Evolutionary conservation across 2,888 invertebrate genomes (phyloP).

Genomic region (Campoplex capitator): DNA sequence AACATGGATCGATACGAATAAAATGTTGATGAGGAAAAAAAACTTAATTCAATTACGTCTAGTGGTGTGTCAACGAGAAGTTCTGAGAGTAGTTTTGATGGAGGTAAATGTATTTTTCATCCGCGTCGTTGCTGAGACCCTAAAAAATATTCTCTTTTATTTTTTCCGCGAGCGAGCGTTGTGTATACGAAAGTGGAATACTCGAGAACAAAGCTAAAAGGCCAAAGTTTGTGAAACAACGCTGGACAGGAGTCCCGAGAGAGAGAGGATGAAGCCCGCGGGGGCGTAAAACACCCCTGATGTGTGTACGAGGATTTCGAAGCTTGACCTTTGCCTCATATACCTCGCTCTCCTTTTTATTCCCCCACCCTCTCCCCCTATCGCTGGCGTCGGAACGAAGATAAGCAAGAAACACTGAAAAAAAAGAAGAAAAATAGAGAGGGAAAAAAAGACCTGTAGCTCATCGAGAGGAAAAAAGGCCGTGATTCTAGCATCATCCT

Average conservation of each 20-base stretch:
- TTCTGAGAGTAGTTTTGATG: background rate
- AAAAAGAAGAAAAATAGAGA: conserved; percentile 7
- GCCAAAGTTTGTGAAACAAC: conserved; percentile 45
- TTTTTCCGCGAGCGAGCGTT: background rate
- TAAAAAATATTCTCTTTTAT: background rate
- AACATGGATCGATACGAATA: background rate
- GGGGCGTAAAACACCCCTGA: conserved; percentile 32
- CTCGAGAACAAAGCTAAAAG: conserved; percentile 16
- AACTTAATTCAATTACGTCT: background rate
- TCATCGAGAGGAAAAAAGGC: background rate
- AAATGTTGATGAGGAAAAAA: background rate
- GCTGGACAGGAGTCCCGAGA: conserved; percentile 44
- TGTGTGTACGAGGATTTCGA: conserved; percentile 41
- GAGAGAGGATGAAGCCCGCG: conserved; percentile 34
- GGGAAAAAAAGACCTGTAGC: conserved; percentile 24
- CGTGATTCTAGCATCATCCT: conserved; percentile 59
- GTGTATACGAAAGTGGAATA: background rate
- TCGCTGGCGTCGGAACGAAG: background rate
- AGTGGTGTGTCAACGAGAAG: background rate
- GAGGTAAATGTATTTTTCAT: background rate
- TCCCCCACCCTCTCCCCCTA: background rate
- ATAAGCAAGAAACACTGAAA: conserved; percentile 5
- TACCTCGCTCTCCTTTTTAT: background rate
- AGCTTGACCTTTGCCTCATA: conserved; percentile 44
- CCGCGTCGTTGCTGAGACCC: background rate